Conservation (phyloP, 2,888 invertebrate genomes). For the Coleophora deauratella region DNA sequence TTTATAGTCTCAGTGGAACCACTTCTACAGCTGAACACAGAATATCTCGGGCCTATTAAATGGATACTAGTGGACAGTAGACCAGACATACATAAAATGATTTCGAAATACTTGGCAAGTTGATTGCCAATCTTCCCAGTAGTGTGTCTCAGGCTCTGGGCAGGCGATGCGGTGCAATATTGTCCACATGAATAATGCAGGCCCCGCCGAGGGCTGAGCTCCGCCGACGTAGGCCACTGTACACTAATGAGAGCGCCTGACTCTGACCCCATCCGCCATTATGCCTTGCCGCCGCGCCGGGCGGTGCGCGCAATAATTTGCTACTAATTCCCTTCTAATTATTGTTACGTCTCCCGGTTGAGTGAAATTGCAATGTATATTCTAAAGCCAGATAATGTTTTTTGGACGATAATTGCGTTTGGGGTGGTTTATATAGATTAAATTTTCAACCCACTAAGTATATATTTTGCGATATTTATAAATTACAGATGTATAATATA, state of each 20-base stretch:
- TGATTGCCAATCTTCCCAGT: too few relatives aligned
- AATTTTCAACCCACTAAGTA: too few relatives aligned
- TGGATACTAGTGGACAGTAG: too few relatives aligned
- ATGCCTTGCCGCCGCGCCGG: conserved; percentile 42
- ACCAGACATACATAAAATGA: too few relatives aligned
- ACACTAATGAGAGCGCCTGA: conserved; percentile 65
- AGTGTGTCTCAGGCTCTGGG: too few relatives aligned
- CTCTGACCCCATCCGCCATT: conserved; percentile 51
- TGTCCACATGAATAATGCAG: conserved; percentile 71
- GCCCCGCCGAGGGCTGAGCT: conserved; percentile 46
- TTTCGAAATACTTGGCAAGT: too few relatives aligned
- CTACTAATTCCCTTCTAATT: conserved; percentile 66
- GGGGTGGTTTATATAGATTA: too few relatives aligned
- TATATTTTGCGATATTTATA: too few relatives aligned
- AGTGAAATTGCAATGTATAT: conserved; percentile 28
- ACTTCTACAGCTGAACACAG: too few relatives aligned
- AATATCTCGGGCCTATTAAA: too few relatives aligned
- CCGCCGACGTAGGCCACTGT: conserved; percentile 23
- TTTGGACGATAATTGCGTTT: not conserved
- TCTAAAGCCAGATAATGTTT: conserved; percentile 6
- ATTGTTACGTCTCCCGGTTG: conserved; percentile 35
- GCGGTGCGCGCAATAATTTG: conserved; percentile 50
- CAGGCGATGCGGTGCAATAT: conserved; percentile 46
- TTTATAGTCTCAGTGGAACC: too few relatives aligned
- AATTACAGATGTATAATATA: too few relatives aligned